phyloP scores from a whole-genome alignment of 2,113 vertebrate species.

The Aplodontia rufa region DNA sequence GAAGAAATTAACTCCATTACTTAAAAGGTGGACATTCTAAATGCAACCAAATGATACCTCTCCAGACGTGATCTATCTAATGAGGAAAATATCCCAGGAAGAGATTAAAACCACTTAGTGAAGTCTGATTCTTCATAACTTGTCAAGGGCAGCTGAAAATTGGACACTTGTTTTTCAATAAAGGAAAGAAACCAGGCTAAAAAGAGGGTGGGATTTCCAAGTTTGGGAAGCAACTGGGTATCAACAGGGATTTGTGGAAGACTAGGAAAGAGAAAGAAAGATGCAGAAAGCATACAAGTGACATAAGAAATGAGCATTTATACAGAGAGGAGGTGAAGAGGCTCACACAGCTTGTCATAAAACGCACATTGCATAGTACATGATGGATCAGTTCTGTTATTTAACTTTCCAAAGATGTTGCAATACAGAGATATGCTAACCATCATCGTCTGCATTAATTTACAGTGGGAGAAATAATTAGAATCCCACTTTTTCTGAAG shows the following conservation, averaged over 20 bases:
- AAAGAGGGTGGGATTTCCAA: not conserved
- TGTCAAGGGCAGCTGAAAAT: not conserved
- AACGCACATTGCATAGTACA: constrained; percentile 83
- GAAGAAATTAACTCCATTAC: not conserved
- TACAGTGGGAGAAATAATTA: constrained; percentile 99
- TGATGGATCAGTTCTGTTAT: constrained; percentile 88
- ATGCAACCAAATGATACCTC: not conserved
- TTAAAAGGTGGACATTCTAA: not conserved
- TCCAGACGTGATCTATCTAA: not conserved
- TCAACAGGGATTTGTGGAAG: constrained; percentile 77
- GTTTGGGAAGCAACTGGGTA: constrained; percentile 38
- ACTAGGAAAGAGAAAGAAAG: constrained; percentile 36
- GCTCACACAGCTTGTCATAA: constrained; percentile 82
- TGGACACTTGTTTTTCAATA: not conserved
- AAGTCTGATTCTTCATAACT: not conserved
- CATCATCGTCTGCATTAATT: constrained; percentile 98
- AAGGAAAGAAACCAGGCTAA: not conserved
- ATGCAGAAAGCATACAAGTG: not conserved
- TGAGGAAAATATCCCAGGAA: not conserved
- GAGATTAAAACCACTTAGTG: not conserved
- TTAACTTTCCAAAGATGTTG: constrained; percentile 89
- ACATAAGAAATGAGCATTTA: constrained; percentile 19
- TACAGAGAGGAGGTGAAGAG: constrained; percentile 63
- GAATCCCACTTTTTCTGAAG: constrained; percentile 98
- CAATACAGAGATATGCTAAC: constrained; percentile 87